Evolutionary conservation across 1,140 invertebrate species (phyloP).

Genomic region (Rhizoglyphus robini): DNA sequence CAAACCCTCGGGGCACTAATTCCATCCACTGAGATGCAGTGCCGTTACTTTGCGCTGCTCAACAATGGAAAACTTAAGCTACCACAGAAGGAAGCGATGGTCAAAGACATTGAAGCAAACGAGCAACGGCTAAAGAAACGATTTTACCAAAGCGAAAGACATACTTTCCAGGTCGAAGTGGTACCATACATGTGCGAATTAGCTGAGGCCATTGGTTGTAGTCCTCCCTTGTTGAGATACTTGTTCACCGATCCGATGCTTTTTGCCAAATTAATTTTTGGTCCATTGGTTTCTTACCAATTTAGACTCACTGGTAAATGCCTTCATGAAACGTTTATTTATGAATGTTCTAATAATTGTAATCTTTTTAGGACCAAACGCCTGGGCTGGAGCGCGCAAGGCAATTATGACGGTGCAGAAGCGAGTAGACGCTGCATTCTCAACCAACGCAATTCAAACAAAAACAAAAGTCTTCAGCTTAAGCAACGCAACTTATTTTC

Average conservation of each 20-base stretch:
- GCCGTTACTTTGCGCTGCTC: conserved; percentile 32
- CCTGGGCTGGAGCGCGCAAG: conserved; percentile 34
- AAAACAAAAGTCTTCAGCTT: too few relatives aligned
- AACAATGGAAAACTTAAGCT: conserved; percentile 19
- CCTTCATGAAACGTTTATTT: too few relatives aligned
- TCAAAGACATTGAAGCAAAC: conserved; percentile 35
- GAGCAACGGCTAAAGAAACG: conserved; percentile 29
- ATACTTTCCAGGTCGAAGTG: conserved; percentile 38
- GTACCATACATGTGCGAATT: conserved; percentile 34
- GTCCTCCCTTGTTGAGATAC: conserved; percentile 31
- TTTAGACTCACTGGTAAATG: too few relatives aligned
- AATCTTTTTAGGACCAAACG: too few relatives aligned
- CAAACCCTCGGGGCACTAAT: conserved; percentile 40
- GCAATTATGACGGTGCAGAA: conserved; percentile 30
- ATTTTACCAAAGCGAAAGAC: conserved; percentile 32
- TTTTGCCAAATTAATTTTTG: conserved; percentile 30
- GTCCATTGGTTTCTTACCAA: conserved; percentile 34
- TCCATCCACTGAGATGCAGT: conserved; percentile 41
- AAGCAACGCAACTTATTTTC: too few relatives aligned
- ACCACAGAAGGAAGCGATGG: conserved; percentile 31
- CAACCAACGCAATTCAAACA: too few relatives aligned
- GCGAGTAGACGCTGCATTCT: conserved; percentile 24
- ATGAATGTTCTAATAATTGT: too few relatives aligned
- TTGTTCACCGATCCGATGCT: conserved; percentile 32
- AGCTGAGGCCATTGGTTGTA: conserved; percentile 31